phyloP scores from a whole-genome alignment of 2,888 invertebrate species.

The Sabatieria punctata region DNA sequence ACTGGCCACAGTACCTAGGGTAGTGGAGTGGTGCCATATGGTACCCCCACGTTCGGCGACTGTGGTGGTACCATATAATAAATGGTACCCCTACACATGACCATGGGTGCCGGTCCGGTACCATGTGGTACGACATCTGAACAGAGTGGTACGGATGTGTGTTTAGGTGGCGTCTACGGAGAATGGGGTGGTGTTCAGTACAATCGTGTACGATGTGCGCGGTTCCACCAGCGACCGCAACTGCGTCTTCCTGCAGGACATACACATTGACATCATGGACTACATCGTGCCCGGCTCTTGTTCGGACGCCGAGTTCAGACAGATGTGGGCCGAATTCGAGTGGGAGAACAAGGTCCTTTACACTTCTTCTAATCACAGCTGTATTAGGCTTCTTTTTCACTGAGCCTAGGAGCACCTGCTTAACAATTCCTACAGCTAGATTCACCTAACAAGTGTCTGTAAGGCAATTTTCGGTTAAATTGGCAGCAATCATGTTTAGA shows the following conservation, averaged over 20 bases:
- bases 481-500: no score
- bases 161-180: slow-evolving; percentile 79
- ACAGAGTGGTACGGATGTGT: not conserved
- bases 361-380: not conserved
- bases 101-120: no score
- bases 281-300: slow-evolving; percentile 71
- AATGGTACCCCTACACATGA: no score
- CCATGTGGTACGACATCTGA: no score
- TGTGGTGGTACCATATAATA: not conserved
- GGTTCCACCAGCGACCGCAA: slow-evolving; percentile 81
- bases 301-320: slow-evolving; percentile 84
- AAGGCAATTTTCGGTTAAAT: no score
- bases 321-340: slow-evolving; percentile 99
- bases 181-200: slow-evolving; percentile 98
- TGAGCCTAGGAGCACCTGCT: no score
- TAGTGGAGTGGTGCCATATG: no score
- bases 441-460: no score
- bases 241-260: slow-evolving; percentile 94
- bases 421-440: no score
- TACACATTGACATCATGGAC: slow-evolving; percentile 96
- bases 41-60: no score
- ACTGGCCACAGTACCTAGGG: not conserved
- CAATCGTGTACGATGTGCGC: slow-evolving; percentile 92
- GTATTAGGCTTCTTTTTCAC: not conserved
- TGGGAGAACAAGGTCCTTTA: slow-evolving; percentile 87